These are phyloP conservation scores for Perca schrenkii DNA, from an alignment of 2,113 vertebrate genomes.

Conservation along the genomic window DNA sequence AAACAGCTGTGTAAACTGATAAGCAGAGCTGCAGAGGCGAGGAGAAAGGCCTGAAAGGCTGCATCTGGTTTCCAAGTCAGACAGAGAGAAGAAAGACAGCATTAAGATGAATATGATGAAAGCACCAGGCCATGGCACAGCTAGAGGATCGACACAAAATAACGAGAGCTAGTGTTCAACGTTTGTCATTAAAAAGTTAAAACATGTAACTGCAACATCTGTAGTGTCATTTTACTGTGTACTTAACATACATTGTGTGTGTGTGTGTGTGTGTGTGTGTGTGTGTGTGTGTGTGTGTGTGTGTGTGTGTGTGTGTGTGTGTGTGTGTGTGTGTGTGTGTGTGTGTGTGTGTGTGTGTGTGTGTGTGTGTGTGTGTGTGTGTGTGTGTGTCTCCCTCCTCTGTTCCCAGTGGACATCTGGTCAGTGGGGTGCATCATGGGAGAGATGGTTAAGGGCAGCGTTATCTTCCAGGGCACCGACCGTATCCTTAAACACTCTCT, in stretches of 20 bases:
- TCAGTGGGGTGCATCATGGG: conserved; percentile 99
- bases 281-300: neutral
- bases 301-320: conserved; percentile 18
- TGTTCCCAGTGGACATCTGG: conserved; percentile 99
- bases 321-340: conserved; percentile 38
- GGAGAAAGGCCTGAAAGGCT: conserved; percentile 66
- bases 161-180: neutral
- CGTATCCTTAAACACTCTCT: conserved; percentile 92
- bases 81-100: conserved; percentile 45
- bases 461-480: conserved; percentile 99
- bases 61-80: conserved; percentile 28
- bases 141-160: conserved; percentile 19
- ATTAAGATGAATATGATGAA: conserved; percentile 56
- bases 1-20: conserved; percentile 80
- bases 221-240: neutral
- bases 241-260: conserved; percentile 7
- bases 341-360: neutral
- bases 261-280: no score
- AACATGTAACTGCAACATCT: conserved; percentile 6
- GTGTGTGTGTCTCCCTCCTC: conserved; percentile 76
- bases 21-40: conserved; percentile 65
- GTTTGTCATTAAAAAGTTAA: conserved; percentile 17
- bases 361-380: conserved; percentile 16
- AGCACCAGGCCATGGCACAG: conserved; percentile 21
- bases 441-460: conserved; percentile 99